Evolutionary conservation across 2,113 vertebrate species (phyloP), one percentile per base, ranked within the genome.

Genomic region (Maccullochella peelii): DNA sequence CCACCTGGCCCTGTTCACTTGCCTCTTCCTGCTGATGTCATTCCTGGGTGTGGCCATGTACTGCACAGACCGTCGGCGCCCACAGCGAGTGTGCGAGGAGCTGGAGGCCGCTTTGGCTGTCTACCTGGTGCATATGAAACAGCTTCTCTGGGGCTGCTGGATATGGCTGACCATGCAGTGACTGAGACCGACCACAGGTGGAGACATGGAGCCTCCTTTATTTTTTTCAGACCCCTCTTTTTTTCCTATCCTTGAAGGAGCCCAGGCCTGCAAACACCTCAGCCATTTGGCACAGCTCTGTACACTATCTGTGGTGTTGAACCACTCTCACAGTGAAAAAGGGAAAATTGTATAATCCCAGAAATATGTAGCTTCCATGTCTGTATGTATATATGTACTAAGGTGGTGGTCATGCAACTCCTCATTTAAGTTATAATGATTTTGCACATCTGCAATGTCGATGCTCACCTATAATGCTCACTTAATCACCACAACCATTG

Each of bases 81-180:
- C 96, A 4, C 89, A 95, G 49, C 88, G 91, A 27, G 86, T 95
- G 86, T 95, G 97, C 44, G 96, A 98, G 89, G 96, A 96, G 88
- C 95, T 98, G 81, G 93, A 95, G 86, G 96, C 97, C 8, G 77
- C 61, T 20, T 89, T 99, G 79, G 95, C 96, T 8, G 92, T 95
- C 77, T 93, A 96, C 91, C 77, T 94, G 85, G 91, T 97, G 86
- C 97, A 94, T 20, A 86, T 99, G 85, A 96, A 96, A 86, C 96
- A 95, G 2, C 3, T 90, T 4, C 93, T 96, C 80, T 95, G 97
- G 92, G 94, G 95, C 80, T 97, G 96, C 89, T 99, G 97, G 97
- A 95, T 92, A 83, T 96, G 96, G 96, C 89, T 97, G 70, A 94
- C 92, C 83, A 96, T 94, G 92, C 96, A 97, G 84, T 98, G 96